These are phyloP conservation scores for Pseudococcus longispinus DNA, from an alignment of 2,888 invertebrate species.

Conservation along the genomic window DNA sequence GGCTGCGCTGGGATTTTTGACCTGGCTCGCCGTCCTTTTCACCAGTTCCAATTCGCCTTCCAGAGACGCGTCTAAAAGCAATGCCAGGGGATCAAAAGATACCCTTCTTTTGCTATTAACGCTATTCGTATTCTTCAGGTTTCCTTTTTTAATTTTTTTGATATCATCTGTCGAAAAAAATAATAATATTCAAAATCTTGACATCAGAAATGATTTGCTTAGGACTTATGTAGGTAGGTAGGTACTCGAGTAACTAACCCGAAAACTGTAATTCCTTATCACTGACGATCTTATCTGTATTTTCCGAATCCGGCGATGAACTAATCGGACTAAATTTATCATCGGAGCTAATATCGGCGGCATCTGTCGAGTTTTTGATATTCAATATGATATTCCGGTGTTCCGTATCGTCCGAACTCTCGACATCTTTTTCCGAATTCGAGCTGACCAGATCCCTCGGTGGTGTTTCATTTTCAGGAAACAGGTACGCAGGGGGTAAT, in stretches of 20 bases:
- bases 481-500: constrained; percentile 82
- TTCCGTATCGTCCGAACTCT: constrained; percentile 57
- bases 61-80: constrained; percentile 94
- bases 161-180: constrained; percentile 48
- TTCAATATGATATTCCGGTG: constrained; percentile 52
- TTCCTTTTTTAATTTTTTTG: constrained; percentile 72
- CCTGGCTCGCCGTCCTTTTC: constrained; percentile 87
- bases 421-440: constrained; percentile 53
- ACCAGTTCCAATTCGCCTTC: constrained; percentile 98
- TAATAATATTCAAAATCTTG: not conserved
- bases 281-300: constrained; percentile 42
- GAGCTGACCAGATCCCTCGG: constrained; percentile 66
- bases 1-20: constrained; percentile 93
- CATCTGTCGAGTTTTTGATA: constrained; percentile 29
- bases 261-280: constrained; percentile 21
- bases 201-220: not conserved
- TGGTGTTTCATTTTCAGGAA: constrained; percentile 76
- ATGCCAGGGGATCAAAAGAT: constrained; percentile 95
- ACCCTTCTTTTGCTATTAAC: constrained; percentile 71
- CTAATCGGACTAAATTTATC: constrained; percentile 48
- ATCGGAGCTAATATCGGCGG: constrained; percentile 51
- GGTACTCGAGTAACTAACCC: not conserved
- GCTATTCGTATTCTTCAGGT: constrained; percentile 69
- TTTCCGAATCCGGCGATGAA: constrained; percentile 54
- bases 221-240: too few species aligned